Conservation (phyloP, 2,797 vertebrate genomes). For the Myotis myotis region DNA sequence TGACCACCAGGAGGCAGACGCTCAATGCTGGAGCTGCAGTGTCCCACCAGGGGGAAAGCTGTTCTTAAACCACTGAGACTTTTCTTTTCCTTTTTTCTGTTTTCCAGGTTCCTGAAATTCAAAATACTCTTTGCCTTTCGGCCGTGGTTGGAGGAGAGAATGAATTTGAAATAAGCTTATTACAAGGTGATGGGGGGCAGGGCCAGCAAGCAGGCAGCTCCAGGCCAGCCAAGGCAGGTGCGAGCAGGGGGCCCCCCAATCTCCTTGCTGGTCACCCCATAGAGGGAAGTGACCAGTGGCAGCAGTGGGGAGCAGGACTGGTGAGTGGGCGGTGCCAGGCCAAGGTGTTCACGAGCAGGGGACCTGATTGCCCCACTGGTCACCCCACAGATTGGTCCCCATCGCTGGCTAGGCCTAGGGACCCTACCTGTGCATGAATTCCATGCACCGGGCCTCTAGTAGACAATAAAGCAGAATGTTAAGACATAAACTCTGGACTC, state of each 20-base stretch:
- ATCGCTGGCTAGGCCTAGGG: too few relatives aligned
- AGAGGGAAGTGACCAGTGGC: fast-evolving
- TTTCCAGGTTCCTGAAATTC: conserved; percentile 80
- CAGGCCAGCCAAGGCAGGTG: too few relatives aligned
- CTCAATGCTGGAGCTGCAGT: not conserved
- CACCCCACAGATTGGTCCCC: too few relatives aligned
- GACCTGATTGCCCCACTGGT: too few relatives aligned
- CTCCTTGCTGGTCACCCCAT: fast-evolving
- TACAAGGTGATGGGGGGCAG: not conserved
- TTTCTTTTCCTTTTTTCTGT: conserved; percentile 54
- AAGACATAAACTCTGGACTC: not conserved
- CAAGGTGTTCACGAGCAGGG: too few relatives aligned
- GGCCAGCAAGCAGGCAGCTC: too few relatives aligned
- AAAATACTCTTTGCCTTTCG: conserved; percentile 71
- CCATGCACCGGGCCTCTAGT: too few relatives aligned
- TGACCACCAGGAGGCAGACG: too few relatives aligned
- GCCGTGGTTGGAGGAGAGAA: conserved; percentile 75
- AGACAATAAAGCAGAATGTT: not conserved
- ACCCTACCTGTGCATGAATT: too few relatives aligned
- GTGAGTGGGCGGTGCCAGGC: too few relatives aligned
- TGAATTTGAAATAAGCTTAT: conserved; percentile 74
- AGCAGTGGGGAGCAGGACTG: fast-evolving
- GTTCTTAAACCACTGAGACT: not conserved
- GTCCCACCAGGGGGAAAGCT: not conserved
- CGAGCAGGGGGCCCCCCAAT: too few relatives aligned